Evolutionary conservation across 2,888 invertebrate species (phyloP).

Genomic region (Limulus polyphemus): DNA sequence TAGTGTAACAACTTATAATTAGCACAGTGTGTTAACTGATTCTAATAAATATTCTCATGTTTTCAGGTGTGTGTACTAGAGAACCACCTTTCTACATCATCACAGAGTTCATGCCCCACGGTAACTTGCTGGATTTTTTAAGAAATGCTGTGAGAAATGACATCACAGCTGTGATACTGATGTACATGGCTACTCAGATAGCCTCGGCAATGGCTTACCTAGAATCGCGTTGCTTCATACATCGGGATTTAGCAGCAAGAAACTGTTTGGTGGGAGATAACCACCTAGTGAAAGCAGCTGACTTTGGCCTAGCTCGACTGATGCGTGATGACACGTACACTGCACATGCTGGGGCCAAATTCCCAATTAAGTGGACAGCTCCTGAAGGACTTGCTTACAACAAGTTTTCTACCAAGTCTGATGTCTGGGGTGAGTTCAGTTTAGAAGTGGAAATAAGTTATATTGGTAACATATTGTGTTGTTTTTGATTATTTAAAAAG

Average conservation of each 20-base stretch:
- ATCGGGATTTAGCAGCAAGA: slow-evolving; percentile 95
- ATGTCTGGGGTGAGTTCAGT: slow-evolving; percentile 40
- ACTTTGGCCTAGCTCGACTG: slow-evolving; percentile 92
- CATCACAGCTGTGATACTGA: slow-evolving; percentile 85
- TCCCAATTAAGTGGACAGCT: slow-evolving; percentile 99
- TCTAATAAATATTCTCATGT: neutral
- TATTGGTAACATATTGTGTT: no score
- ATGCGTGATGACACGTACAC: slow-evolving; percentile 98
- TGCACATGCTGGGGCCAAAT: slow-evolving; percentile 97
- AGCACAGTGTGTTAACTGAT: no score
- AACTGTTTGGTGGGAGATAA: slow-evolving; percentile 97
- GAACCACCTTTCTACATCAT: slow-evolving; percentile 99
- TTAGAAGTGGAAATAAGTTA: neutral
- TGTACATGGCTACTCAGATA: slow-evolving; percentile 99
- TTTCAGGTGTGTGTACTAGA: slow-evolving; percentile 74
- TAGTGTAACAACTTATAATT: no score
- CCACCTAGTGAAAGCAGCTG: slow-evolving; percentile 95
- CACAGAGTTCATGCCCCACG: slow-evolving; percentile 98
- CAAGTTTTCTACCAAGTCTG: slow-evolving; percentile 80
- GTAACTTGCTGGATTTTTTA: slow-evolving; percentile 91
- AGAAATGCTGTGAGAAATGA: slow-evolving; percentile 60
- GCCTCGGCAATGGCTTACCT: slow-evolving; percentile 98
- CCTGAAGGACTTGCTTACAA: slow-evolving; percentile 99
- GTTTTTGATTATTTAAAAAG: no score
- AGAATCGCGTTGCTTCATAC: slow-evolving; percentile 89